Percentiles rank a stretch among this genome's conserved stretches.
Conservation (phyloP, 2,888 invertebrate genomes). For the Auanema sp. region DNA sequence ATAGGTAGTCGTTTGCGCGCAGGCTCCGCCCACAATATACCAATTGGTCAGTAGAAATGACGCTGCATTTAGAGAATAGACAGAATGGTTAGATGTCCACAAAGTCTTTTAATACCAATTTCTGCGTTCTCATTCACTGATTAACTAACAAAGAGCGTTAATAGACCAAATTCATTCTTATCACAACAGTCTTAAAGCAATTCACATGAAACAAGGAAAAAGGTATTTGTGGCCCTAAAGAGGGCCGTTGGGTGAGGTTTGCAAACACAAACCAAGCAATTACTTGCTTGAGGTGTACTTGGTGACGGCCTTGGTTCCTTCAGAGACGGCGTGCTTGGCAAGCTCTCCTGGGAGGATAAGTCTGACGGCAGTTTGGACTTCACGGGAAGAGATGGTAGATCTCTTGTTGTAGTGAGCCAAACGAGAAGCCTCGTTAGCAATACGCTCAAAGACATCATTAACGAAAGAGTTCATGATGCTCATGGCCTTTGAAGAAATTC, state of each 20-base stretch:
- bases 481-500: slow-evolving; percentile 76
- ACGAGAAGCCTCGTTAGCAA: slow-evolving; percentile 70
- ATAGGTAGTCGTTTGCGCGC: neutral
- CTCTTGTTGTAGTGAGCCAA: slow-evolving; percentile 73
- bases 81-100: too few species aligned
- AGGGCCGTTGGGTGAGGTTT: slow-evolving; percentile 51
- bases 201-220: too few species aligned
- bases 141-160: too few species aligned
- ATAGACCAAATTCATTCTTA: too few species aligned
- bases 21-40: neutral
- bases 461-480: slow-evolving; percentile 77
- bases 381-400: slow-evolving; percentile 69
- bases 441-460: slow-evolving; percentile 76
- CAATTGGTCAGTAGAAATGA: neutral
- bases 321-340: slow-evolving; percentile 19
- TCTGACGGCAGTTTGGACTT: slow-evolving; percentile 68
- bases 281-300: slow-evolving; percentile 20
- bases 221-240: slow-evolving; percentile 57
- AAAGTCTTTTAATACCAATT: too few species aligned
- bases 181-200: too few species aligned
- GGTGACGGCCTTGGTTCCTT: slow-evolving; percentile 20
- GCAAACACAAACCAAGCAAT: too few species aligned
- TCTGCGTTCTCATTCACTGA: too few species aligned
- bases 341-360: slow-evolving; percentile 26
- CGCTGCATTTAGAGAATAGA: too few species aligned